These are phyloP conservation scores for Capreolus pygargus DNA, from an alignment of 2,113 vertebrate species.

Conservation along the genomic window DNA sequence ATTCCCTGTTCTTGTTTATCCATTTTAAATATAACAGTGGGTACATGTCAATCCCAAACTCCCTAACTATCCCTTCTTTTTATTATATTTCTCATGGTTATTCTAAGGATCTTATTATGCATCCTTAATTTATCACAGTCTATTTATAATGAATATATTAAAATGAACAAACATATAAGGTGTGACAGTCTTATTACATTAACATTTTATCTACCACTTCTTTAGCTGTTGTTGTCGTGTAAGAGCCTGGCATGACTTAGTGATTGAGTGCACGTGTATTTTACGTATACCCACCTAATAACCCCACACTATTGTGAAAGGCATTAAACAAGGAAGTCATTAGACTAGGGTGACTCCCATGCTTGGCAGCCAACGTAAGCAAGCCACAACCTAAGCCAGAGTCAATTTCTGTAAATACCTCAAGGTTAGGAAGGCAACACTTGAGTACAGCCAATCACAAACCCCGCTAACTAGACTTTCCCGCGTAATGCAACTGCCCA, in stretches of 20 bases:
- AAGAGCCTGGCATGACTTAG: background rate
- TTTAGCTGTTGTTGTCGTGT: background rate
- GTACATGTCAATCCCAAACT: background rate
- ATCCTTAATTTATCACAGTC: background rate
- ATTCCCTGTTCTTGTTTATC: background rate
- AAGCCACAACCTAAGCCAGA: background rate
- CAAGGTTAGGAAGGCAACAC: background rate
- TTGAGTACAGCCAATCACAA: background rate
- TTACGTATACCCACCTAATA: background rate
- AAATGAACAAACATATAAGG: background rate
- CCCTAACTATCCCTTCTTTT: background rate
- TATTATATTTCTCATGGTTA: background rate
- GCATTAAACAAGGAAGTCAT: background rate
- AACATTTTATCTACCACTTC: background rate
- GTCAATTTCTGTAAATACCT: background rate
- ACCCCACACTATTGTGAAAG: background rate
- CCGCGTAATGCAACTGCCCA: background rate
- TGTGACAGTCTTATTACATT: background rate
- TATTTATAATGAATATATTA: background rate
- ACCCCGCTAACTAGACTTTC: background rate
- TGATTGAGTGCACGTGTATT: background rate
- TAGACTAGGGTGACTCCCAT: background rate
- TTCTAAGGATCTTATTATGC: background rate
- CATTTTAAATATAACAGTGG: background rate
- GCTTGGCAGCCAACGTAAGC: background rate